Evolutionary conservation across 2,113 vertebrate genomes (phyloP).

Genomic region (Suricata suricatta): DNA sequence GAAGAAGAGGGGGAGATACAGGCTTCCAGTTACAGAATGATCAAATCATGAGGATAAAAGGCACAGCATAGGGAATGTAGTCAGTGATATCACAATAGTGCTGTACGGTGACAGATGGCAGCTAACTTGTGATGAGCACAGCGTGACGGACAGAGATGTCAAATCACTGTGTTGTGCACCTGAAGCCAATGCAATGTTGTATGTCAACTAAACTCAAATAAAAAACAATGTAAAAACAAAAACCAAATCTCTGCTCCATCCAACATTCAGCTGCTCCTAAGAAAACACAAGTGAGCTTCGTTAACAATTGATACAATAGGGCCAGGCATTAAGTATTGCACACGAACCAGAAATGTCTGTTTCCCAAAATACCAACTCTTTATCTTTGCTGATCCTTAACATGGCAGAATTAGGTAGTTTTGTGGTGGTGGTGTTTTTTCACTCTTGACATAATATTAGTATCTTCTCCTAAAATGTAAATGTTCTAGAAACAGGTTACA

Average conservation of each 20-base stretch:
- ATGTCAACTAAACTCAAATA: neutral
- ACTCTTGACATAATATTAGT: neutral
- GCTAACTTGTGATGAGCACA: neutral
- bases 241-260: neutral
- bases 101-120: neutral
- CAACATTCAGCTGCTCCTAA: neutral
- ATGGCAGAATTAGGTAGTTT: neutral
- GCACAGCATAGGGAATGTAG: neutral
- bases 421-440: neutral
- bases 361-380: neutral
- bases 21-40: neutral
- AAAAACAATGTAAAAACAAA: neutral
- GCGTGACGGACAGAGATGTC: neutral
- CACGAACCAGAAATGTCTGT: neutral
- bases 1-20: neutral
- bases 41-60: neutral
- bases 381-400: neutral
- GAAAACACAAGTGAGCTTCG: neutral
- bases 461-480: neutral
- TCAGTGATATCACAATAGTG: neutral
- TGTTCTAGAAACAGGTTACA: neutral
- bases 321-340: rapidly evolving
- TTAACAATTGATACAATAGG: neutral
- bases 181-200: neutral
- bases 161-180: neutral